Conservation (phyloP, 2,888 invertebrate species). For the Cheilosia impressa region DNA sequence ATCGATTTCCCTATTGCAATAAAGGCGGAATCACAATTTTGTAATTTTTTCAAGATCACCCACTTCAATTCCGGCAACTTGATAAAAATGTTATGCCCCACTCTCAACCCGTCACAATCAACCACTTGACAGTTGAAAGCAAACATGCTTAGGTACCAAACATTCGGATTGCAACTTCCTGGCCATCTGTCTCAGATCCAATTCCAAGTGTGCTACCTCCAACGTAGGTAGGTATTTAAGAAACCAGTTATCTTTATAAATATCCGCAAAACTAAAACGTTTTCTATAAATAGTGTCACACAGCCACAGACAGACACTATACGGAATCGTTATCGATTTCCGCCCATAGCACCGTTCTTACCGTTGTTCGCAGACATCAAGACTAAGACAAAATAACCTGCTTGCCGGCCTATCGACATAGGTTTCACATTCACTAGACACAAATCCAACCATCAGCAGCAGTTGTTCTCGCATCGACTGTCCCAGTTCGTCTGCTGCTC, state of each 20-base stretch:
- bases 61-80: too few relatives aligned
- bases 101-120: too few relatives aligned
- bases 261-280: conserved; percentile 30
- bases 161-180: neutral
- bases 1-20: too few relatives aligned
- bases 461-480: conserved; percentile 37
- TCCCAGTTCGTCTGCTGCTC: conserved; percentile 58
- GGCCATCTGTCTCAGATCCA: neutral
- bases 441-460: conserved; percentile 18
- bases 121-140: neutral
- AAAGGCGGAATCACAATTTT: too few relatives aligned
- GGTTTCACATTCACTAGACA: conserved; percentile 16
- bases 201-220: neutral
- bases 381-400: conserved; percentile 43
- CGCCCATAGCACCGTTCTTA: conserved; percentile 61
- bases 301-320: conserved; percentile 23
- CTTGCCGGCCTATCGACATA: conserved; percentile 24
- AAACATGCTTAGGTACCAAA: neutral
- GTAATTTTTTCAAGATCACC: too few relatives aligned
- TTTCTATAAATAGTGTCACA: conserved; percentile 59
- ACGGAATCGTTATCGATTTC: conserved; percentile 60
- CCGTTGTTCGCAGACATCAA: conserved; percentile 8
- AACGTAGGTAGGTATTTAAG: neutral
- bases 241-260: conserved; percentile 44
- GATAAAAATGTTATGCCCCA: too few relatives aligned